Base-by-base conservation (phyloP, 1,140 invertebrate species). In the Drosophila pseudoobscura region DNA sequence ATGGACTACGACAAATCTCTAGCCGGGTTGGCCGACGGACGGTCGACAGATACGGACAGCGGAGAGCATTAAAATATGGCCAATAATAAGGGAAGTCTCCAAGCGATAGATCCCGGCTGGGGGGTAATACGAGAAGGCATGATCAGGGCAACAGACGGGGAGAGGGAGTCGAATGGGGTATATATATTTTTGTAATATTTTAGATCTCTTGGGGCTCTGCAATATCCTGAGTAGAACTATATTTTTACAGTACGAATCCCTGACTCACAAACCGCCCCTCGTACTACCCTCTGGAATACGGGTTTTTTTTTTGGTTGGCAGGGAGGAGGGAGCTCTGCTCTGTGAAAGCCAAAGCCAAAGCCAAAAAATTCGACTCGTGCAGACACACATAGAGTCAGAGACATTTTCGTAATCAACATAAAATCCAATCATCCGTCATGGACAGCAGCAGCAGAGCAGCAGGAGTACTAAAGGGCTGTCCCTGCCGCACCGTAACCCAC, bases 351-450 rank as follows among this genome's bases (percentile, higher is more conserved):
- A 69, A 54, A 69, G 65, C 64, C 63, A 69, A 54, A 69, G 64
- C 63, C 66, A 39, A 69, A 69, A 69, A 43, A 68, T 49, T 69
- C 62, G 62, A 69, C 65, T 69, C 35, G 39, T 20, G 46, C 61
- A 47, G 29, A 63, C 55, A 59, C 31, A 68, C 17, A 46, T 41
- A 68, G 43, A 69, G 31, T 69, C 24, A 24, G 44, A 68, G 66
- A 69, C 66, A 87, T 87, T 87, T 87, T 87, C 72, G 82, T 87
- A 87, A 87, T 87, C 82, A 87, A 87, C 82, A 87, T 87, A 87
- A 87, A 87, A 87, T 87, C 82, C 82, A 87, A 87, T 87, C 82
- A 87, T 87, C 82, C 82, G 82, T 87, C 82, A 87, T 88, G 83
- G 83, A 82, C 78, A 87, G 61, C 63, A 64, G 47, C 31, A 87